A percentile compares a stretch with the other conserved stretches of the same genome.
Evolutionary conservation across 2,888 invertebrate species (phyloP).

Genomic region (Ptilodon capucinus): DNA sequence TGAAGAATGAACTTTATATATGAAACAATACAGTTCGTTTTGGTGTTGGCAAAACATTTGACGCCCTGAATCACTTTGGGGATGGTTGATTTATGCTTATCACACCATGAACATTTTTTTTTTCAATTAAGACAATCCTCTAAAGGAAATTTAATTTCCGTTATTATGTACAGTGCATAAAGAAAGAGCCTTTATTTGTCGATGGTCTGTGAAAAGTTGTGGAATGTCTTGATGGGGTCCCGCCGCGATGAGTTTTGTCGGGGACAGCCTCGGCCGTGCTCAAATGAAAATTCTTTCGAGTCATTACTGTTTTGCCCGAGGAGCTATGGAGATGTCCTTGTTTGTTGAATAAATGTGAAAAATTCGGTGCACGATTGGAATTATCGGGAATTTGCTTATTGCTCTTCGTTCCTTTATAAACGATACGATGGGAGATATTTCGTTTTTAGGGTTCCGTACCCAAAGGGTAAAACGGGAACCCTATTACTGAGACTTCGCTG

Average conservation of each 20-base stretch:
- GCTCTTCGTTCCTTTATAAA: neutral
- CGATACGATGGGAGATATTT: neutral
- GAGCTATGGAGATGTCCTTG: slow-evolving; percentile 43
- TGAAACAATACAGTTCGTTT: too few species aligned
- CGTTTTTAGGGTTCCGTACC: too few species aligned
- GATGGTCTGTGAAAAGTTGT: slow-evolving; percentile 63
- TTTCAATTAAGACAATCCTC: slow-evolving; percentile 25
- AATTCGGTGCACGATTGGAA: slow-evolving; percentile 2
- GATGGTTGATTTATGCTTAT: too few species aligned
- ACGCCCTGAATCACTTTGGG: too few species aligned
- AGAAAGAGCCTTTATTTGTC: slow-evolving; percentile 52
- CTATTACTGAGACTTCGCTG: too few species aligned
- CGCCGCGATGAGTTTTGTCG: slow-evolving; percentile 48
- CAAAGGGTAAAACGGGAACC: too few species aligned
- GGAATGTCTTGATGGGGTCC: slow-evolving; percentile 68
- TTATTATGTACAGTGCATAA: slow-evolving; percentile 37
- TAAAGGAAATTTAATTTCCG: slow-evolving; percentile 39
- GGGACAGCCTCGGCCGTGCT: slow-evolving; percentile 52
- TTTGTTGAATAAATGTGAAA: slow-evolving; percentile 34
- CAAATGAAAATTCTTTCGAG: slow-evolving; percentile 74
- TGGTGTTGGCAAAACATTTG: too few species aligned
- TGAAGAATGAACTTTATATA: too few species aligned
- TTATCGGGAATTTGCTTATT: neutral
- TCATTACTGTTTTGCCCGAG: slow-evolving; percentile 67
- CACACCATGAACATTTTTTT: neutral